Conservation (phyloP, 2,888 invertebrate genomes). For the Ochlodes sylvanus region DNA sequence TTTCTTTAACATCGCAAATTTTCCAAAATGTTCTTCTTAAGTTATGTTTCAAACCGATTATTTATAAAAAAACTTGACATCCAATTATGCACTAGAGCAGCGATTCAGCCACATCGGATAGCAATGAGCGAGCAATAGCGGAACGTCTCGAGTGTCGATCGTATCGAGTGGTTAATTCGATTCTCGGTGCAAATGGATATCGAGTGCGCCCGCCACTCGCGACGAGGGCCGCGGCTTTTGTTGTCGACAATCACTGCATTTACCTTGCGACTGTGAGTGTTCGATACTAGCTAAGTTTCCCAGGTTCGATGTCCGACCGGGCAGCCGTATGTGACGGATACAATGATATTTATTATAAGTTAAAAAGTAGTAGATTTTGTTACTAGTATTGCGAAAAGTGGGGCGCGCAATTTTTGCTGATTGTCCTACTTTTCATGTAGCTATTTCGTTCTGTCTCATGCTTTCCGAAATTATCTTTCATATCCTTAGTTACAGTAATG, state of each 20-base stretch:
- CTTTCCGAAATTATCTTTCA: too few relatives aligned
- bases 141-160: slow-evolving; percentile 7
- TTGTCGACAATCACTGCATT: neutral
- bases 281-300: too few relatives aligned
- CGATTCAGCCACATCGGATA: slow-evolving; percentile 25
- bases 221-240: neutral
- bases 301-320: too few relatives aligned
- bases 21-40: neutral
- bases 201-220: neutral
- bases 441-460: too few relatives aligned
- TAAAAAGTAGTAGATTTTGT: too few relatives aligned
- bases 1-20: neutral
- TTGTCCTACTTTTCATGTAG: too few relatives aligned
- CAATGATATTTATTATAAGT: too few relatives aligned
- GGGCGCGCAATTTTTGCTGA: too few relatives aligned
- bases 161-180: slow-evolving; percentile 27
- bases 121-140: slow-evolving; percentile 6
- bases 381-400: too few relatives aligned
- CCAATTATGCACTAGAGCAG: slow-evolving; percentile 5
- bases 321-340: too few relatives aligned
- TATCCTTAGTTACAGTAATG: too few relatives aligned
- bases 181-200: slow-evolving; percentile 9
- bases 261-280: neutral
- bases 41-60: neutral
- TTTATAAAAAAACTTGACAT: neutral